Evolutionary conservation across 2,113 vertebrate genomes (phyloP), one percentile per base, ranked within the genome.

Genomic region (Pyrgilauda ruficollis): DNA sequence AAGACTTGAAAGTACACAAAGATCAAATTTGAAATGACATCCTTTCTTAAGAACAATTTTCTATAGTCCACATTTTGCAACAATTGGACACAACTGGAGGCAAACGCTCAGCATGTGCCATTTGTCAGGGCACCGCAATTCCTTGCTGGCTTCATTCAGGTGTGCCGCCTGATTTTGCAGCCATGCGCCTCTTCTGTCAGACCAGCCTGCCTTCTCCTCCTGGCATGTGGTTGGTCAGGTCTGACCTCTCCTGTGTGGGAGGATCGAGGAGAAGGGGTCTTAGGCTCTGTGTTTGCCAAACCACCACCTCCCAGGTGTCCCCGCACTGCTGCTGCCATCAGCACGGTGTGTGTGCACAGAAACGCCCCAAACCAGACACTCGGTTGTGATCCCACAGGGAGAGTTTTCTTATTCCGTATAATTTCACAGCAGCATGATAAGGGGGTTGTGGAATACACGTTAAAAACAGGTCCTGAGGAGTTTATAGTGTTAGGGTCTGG

Each of bases 91-190:
- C 23, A 16, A 3, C 0, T 2, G 23, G 16, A 53, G 35, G 23
- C 39, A 24, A 23, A 7, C 9, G 20, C n/a, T 11, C 21, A 1
- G 52, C 13, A 0, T 4, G 39, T 4, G 80, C 21, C 33, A 0
- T 21, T 47, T 13, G 13, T 16, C 58, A 2, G 35, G 56, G 63
- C 69, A 49, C 35, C 6, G 59, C 37, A 3, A 20, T 22, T 64
- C 31, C 19, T 16, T 5, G 22, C 52, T 12, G 62, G 8, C 43
- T 33, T 3, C n/a, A 0, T 16, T 61, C 26, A 16, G 43, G 26
- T 43, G 46, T 33, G 43, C 69, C 26, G 66, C 47, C 39, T 9
- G 0, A 23, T 39, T 87, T 18, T 27, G 19, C 33, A 47, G 67
- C 52, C 46, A 1, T 21, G 44, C 15, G 16, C 30, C 46, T 12